Evolutionary conservation across 2,888 invertebrate species (phyloP).

Genomic region (Physocephala rufipes): DNA sequence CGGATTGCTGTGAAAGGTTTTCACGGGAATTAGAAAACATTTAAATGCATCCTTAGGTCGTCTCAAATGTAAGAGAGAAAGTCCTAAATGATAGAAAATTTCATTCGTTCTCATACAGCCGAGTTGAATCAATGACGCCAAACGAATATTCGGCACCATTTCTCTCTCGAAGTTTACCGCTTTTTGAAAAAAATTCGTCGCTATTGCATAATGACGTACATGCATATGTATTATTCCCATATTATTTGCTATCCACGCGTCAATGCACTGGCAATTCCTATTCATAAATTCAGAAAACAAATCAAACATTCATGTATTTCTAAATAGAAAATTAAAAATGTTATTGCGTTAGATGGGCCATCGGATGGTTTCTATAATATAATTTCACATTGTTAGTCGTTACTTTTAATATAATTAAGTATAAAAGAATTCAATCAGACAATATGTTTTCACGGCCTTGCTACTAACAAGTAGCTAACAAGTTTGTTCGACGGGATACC

Average conservation of each 20-base stretch:
- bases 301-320: neutral
- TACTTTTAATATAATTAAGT: too few species aligned
- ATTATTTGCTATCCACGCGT: conserved; percentile 64
- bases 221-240: conserved; percentile 66
- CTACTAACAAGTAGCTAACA: too few species aligned
- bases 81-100: conserved; percentile 66
- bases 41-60: conserved; percentile 89
- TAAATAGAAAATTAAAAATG: neutral
- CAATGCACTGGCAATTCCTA: conserved; percentile 55
- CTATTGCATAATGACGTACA: conserved; percentile 65
- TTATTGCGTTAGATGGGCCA: neutral
- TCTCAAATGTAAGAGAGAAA: conserved; percentile 83
- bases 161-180: conserved; percentile 63
- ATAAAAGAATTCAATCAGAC: too few species aligned
- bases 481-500: too few species aligned
- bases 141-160: conserved; percentile 53
- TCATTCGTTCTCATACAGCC: conserved; percentile 62
- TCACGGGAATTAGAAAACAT: conserved; percentile 85
- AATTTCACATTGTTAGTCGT: too few species aligned
- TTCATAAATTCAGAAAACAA: neutral
- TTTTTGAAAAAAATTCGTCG: conserved; percentile 64
- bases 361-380: too few species aligned
- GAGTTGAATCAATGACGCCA: conserved; percentile 57
- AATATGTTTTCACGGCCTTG: too few species aligned
- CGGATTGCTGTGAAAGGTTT: conserved; percentile 87